A percentile compares a stretch with the other conserved stretches of the same genome.
Conservation (phyloP, 2,888 invertebrate species). For the Agrilus mali region DNA sequence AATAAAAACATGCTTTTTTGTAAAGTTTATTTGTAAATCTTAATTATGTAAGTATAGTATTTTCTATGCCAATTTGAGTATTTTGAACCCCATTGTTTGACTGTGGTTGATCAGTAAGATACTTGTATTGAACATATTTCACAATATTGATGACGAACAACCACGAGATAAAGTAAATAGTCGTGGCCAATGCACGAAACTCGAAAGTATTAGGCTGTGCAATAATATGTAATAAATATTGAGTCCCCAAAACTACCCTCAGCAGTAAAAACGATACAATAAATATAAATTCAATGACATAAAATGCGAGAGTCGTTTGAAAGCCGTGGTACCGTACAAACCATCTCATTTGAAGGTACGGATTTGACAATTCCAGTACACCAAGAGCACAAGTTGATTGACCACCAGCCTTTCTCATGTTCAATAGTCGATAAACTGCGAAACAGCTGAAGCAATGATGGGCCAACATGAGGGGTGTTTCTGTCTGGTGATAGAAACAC, state of each 20-base stretch:
- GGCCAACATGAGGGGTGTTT: constrained; percentile 39
- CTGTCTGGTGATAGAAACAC: constrained; percentile 41
- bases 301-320: constrained; percentile 34
- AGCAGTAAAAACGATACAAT: constrained; percentile 37
- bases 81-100: neutral
- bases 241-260: constrained; percentile 41
- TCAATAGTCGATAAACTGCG: constrained; percentile 40
- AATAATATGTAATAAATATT: constrained; percentile 34
- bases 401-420: constrained; percentile 37
- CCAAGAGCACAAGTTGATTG: constrained; percentile 42
- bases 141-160: constrained; percentile 25
- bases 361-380: constrained; percentile 48
- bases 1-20: too few species aligned
- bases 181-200: constrained; percentile 20
- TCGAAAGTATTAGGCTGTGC: constrained; percentile 34
- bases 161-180: constrained; percentile 29
- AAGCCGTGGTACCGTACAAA: constrained; percentile 41
- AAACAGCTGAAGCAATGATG: constrained; percentile 42
- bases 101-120: constrained; percentile 5
- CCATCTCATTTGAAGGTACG: constrained; percentile 49
- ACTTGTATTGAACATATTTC: constrained; percentile 22
- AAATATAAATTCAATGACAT: constrained; percentile 38
- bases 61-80: neutral
- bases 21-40: neutral
- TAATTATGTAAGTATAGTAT: neutral